Conservation (phyloP, 2,888 invertebrate genomes). For the Leucophora obtusa region DNA sequence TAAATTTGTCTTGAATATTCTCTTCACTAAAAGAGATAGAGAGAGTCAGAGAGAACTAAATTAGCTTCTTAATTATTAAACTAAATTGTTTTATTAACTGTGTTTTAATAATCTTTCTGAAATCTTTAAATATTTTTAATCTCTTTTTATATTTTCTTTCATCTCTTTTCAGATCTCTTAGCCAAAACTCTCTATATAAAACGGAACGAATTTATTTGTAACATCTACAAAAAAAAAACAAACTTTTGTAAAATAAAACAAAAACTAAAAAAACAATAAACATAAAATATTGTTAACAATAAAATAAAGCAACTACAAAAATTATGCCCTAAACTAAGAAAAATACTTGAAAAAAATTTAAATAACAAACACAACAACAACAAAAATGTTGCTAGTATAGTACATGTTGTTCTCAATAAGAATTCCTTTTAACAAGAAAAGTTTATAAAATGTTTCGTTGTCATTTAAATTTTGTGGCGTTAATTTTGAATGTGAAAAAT, state of each 20-base stretch:
- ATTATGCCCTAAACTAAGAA: not conserved
- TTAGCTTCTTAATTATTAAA: too few relatives aligned
- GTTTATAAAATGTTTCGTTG: constrained; percentile 69
- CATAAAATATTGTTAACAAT: constrained; percentile 21
- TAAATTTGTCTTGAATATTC: too few relatives aligned
- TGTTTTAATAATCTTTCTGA: too few relatives aligned
- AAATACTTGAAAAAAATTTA: not conserved
- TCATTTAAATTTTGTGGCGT: constrained; percentile 67
- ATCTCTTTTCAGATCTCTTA: constrained; percentile 52
- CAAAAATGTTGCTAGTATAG: not conserved
- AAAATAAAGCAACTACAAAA: constrained; percentile 1
- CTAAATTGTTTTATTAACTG: too few relatives aligned
- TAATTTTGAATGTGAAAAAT: constrained; percentile 70
- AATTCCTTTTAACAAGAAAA: constrained; percentile 39
- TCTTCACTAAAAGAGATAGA: too few relatives aligned
- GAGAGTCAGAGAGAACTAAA: too few relatives aligned
- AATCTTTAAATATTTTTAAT: not conserved
- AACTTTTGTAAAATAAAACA: constrained; percentile 14
- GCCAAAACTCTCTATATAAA: constrained; percentile 33
- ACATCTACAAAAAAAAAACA: constrained; percentile 16
- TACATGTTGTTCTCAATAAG: constrained; percentile 23
- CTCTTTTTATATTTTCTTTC: constrained; percentile 2
- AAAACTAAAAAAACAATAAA: constrained; percentile 12
- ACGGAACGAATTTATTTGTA: constrained; percentile 52
- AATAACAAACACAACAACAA: constrained; percentile 8